Base-by-base conservation (phyloP, 2,797 vertebrate genomes). In the Gymnoscopelus braueri region DNA sequence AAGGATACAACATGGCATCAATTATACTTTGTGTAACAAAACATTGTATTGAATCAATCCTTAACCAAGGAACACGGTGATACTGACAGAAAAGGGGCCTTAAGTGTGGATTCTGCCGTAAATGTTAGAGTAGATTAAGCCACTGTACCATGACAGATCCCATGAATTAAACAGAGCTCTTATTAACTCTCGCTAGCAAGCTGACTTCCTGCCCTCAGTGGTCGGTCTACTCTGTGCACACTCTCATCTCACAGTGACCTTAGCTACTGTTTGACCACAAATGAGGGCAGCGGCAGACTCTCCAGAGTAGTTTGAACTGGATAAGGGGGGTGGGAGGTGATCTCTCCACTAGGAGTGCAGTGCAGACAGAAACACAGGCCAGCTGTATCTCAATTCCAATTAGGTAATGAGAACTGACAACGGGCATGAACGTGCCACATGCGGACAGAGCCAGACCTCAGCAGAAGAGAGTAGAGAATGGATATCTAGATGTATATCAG, bases 381-480 rank as follows among this genome's bases (percentile, higher is more conserved):
- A 91, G 92, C 88, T 91, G 91, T 88, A 89, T 93, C 89, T 93
- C 92, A 90, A 89, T 94, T 92, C 89, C 91, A 93, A 92, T 94
- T 92, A 94, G 82, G 88, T 92, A 92, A 94, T 92, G 87, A 88
- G 79, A 93, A 77, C 85, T 88, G 92, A 94, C 93, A 93, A 91
- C 78, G 82, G 87, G 78, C 77, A 83, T 79, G 85, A 87, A 83
- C 60, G 54, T 77, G 77, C 74, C 81, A 80, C 85, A 88, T 81
- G 71, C 81, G 85, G 75, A 68, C 24, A 39, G 32, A 39, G 63
- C 69, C 63, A 74, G 87, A 78, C 71, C 74, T 7, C 72, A 84
- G 77, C 71, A 60, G 63, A 71, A 82, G 12, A 51, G 47, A 77
- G 68, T 56, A 53, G 6, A 4, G 81, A 72, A 75, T 63, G 60